Percentiles rank a stretch among this genome's conserved stretches.
Evolutionary conservation across 2,113 vertebrate species (phyloP).

Genomic region (Formicarius rufipectus): DNA sequence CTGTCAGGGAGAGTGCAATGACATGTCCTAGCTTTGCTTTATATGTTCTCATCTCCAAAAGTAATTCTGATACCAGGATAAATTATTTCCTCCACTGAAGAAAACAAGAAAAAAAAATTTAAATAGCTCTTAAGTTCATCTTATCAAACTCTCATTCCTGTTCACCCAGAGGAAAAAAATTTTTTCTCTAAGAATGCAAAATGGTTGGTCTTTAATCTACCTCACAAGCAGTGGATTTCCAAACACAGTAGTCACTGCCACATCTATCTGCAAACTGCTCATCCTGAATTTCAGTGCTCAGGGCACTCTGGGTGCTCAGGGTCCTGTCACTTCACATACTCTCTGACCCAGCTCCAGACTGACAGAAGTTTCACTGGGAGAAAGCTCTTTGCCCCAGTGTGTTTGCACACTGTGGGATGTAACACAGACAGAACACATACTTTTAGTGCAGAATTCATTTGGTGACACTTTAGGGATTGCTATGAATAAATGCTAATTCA

Average conservation of each 20-base stretch:
- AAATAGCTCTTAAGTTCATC: not conserved
- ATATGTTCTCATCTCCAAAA: not conserved
- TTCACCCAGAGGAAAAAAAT: not conserved
- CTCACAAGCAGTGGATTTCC: not conserved
- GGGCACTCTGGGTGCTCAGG: not conserved
- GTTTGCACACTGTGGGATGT: not conserved
- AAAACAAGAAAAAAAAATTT: not conserved
- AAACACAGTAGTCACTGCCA: not conserved
- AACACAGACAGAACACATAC: not conserved
- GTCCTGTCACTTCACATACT: not conserved
- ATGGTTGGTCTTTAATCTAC: not conserved
- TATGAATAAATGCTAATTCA: constrained; percentile 26
- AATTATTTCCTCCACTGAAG: not conserved
- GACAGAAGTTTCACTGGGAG: not conserved
- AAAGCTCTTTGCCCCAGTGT: not conserved
- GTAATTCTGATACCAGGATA: not conserved
- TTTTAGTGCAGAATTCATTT: not conserved
- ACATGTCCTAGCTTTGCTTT: not conserved
- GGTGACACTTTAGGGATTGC: not conserved
- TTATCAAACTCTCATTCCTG: not conserved
- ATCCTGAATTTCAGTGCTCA: not conserved
- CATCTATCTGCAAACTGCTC: not conserved
- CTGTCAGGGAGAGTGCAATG: not conserved
- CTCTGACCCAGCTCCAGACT: not conserved
- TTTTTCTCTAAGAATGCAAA: not conserved